Percentiles rank a stretch among this genome's conserved stretches.
Evolutionary conservation across 2,888 invertebrate genomes (phyloP).

Genomic region (Adelphocoris suturalis): DNA sequence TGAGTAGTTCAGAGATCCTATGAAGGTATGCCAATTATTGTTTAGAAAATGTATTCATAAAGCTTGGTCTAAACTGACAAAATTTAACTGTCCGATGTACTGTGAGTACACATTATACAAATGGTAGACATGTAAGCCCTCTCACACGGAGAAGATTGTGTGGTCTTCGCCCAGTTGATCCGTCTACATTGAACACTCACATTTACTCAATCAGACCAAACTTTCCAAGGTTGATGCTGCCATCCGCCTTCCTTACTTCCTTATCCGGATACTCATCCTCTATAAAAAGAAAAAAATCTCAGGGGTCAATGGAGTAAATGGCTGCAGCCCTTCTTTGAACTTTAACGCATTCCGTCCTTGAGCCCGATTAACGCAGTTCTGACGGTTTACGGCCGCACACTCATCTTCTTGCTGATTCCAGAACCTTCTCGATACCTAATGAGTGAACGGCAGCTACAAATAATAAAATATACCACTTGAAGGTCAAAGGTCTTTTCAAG

Average conservation of each 20-base stretch:
- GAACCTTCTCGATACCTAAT: slow-evolving; percentile 47
- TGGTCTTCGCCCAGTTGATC: not conserved
- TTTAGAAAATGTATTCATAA: too few relatives aligned
- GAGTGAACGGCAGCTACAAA: slow-evolving; percentile 30
- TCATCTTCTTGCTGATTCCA: not conserved
- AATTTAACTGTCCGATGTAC: too few relatives aligned
- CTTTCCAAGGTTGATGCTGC: not conserved
- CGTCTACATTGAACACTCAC: slow-evolving; percentile 5
- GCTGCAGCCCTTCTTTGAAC: not conserved
- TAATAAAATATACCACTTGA: not conserved
- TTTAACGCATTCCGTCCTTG: slow-evolving; percentile 53
- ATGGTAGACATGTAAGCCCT: too few relatives aligned
- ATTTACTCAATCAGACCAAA: not conserved
- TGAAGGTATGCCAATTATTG: too few relatives aligned
- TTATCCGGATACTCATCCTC: not conserved
- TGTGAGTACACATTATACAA: too few relatives aligned
- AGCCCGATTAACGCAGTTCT: slow-evolving; percentile 22
- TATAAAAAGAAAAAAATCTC: not conserved
- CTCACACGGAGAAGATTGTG: too few relatives aligned
- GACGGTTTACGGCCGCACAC: slow-evolving; percentile 14
- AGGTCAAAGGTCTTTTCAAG: slow-evolving; percentile 37
- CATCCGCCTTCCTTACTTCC: not conserved
- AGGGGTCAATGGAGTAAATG: slow-evolving; percentile 17
- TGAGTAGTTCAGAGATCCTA: too few relatives aligned
- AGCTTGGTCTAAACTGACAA: too few relatives aligned